phyloP scores from a whole-genome alignment of 2,797 vertebrate species.

The Ateles fusciceps region DNA sequence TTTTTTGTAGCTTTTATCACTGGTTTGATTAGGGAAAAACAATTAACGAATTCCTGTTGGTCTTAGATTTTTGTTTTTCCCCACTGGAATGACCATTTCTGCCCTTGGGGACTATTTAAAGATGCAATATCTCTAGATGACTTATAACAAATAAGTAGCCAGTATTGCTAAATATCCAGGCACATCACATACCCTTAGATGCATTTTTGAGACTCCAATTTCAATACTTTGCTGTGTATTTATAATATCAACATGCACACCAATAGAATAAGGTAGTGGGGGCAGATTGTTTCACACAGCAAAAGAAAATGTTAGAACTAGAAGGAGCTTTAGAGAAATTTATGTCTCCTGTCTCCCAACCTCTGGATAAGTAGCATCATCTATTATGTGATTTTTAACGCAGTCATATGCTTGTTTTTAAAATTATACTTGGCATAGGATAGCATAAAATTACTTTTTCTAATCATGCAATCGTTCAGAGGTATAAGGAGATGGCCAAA shows the following conservation, averaged over 20 bases:
- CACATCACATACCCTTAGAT: not conserved
- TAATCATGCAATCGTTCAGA: not conserved
- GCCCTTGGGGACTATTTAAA: not conserved
- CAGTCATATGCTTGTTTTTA: not conserved
- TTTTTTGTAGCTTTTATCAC: not conserved
- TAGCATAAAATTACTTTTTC: conserved; percentile 41
- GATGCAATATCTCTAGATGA: not conserved
- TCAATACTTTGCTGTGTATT: not conserved
- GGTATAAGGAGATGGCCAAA: not conserved
- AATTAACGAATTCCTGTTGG: not conserved
- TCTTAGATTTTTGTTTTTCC: not conserved
- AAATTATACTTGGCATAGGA: conserved; percentile 36
- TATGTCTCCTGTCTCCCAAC: not conserved
- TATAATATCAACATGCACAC: not conserved
- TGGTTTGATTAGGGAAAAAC: not conserved
- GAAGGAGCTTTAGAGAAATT: conserved; percentile 14
- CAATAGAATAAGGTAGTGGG: not conserved
- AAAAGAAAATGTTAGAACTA: conserved; percentile 31
- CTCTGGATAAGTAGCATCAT: not conserved
- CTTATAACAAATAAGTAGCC: conserved; percentile 3
- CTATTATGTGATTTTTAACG: not conserved
- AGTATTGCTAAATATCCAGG: not conserved
- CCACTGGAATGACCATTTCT: not conserved
- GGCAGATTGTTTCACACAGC: not conserved
- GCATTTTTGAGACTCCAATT: not conserved